A percentile compares a stretch with the other conserved stretches of the same genome.
Evolutionary conservation across 2,797 vertebrate species (phyloP).

Genomic region (Oreochromis grahami): DNA sequence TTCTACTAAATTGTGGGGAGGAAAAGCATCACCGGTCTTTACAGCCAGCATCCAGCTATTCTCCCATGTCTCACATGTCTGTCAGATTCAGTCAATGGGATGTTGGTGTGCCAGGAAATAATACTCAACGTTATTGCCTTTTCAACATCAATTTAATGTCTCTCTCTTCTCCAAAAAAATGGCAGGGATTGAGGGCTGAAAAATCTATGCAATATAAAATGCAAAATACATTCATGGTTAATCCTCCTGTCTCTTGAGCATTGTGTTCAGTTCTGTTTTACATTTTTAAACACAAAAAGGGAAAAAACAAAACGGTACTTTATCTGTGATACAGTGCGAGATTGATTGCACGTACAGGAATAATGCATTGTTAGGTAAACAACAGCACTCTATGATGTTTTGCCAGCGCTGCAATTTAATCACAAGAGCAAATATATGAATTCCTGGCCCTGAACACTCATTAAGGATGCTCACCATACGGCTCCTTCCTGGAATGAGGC

Average conservation of each 20-base stretch:
- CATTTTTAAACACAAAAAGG: not conserved
- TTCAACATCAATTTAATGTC: not conserved
- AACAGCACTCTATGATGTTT: constrained; percentile 24
- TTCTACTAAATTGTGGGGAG: constrained; percentile 3
- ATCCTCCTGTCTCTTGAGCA: constrained; percentile 19
- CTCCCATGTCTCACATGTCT: constrained; percentile 25
- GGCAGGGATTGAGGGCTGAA: not conserved
- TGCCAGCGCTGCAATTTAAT: constrained; percentile 47
- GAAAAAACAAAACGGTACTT: not conserved
- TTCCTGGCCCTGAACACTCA: constrained; percentile 46
- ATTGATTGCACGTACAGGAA: constrained; percentile 24
- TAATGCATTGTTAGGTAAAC: constrained; percentile 57
- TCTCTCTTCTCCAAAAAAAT: not conserved
- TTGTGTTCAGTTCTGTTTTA: constrained; percentile 5
- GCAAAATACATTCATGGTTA: constrained; percentile 36
- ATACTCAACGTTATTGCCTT: constrained; percentile 30
- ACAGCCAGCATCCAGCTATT: constrained; percentile 17
- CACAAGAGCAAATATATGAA: constrained; percentile 60
- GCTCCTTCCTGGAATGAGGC: constrained; percentile 52
- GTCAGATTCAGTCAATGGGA: constrained; percentile 26
- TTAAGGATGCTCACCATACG: constrained; percentile 56
- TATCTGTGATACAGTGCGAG: not conserved
- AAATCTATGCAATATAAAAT: constrained; percentile 37
- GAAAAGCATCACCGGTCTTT: constrained; percentile 13
- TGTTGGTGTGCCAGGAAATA: constrained; percentile 4